Evolutionary conservation across 1,140 invertebrate genomes (phyloP).

Genomic region (Monochamus saltuarius): DNA sequence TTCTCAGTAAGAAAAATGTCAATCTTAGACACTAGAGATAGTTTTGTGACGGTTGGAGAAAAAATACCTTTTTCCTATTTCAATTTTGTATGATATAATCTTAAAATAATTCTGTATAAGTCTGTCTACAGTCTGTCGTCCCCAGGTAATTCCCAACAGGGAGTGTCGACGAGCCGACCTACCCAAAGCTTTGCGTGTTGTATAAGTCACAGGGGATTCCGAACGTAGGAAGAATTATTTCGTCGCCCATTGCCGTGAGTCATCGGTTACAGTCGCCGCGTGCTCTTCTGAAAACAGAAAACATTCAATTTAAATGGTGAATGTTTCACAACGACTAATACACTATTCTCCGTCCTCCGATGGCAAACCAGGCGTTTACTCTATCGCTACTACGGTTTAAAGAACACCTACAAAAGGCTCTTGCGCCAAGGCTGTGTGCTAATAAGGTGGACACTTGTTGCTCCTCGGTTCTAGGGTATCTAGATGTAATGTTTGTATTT

Average conservation of each 20-base stretch:
- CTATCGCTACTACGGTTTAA: neutral
- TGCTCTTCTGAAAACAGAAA: conserved; percentile 21
- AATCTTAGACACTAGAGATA: no score
- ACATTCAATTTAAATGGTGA: conserved; percentile 21
- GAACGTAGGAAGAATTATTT: neutral
- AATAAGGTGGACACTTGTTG: conserved; percentile 24
- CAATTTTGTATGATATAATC: no score
- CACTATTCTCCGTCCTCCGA: conserved; percentile 7
- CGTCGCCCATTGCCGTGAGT: conserved; percentile 10
- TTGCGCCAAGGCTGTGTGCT: conserved; percentile 20
- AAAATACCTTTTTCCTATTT: no score
- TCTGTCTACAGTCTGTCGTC: no score
- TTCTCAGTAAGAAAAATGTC: no score
- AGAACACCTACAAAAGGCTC: conserved; percentile 17
- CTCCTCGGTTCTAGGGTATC: neutral
- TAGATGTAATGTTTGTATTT: no score
- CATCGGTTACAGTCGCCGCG: conserved; percentile 17
- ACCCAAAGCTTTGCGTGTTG: conserved; percentile 12
- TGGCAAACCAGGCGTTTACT: neutral
- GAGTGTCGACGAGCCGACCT: no score
- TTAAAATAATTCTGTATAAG: no score
- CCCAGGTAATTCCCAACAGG: no score
- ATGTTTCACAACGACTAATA: conserved; percentile 26
- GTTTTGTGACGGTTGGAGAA: no score
- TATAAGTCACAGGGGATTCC: neutral